Evolutionary conservation across 2,113 vertebrate species (phyloP), one percentile per base, ranked within the genome.

Genomic region (Junco hyemalis): DNA sequence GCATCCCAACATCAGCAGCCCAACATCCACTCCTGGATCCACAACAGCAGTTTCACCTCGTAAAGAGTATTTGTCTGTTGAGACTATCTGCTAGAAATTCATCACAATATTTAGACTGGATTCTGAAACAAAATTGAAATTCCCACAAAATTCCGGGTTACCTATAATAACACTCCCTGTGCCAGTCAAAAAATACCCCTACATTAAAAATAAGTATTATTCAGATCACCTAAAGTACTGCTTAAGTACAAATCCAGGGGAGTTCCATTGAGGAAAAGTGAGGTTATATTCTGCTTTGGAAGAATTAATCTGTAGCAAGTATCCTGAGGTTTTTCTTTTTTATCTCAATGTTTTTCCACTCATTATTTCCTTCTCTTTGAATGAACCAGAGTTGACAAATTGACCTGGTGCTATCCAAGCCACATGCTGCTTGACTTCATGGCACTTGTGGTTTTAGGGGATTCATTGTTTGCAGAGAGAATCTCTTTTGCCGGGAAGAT

Each of bases 371-470:
- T 91, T 71, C 68, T 73, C 93, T 92, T 92, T 95, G 93, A 96
- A 96, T 86, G 94, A 96, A 95, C 79, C 64, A 12, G 48, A 96
- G 81, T 56, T 94, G 96, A 97, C 95, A 97, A 97, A 97, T 97
- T 97, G 85, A 72, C 47, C 69, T 90, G 60, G 72, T 94, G 72
- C 5, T 68, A 13, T 94, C 93, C 96, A 96, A 96, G 94, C 96
- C 95, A 97, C 96, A 95, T 48, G 72, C 68, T 86, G 90, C 85
- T 94, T 97, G 88, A 94, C 90, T 97, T 88, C 94, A 92, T 64
- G 95, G 94, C 94, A 95, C 60, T 96, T 95, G 95, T 95, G 96
- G 94, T 93, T 97, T 95, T 44, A 59, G 90, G 68, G 88, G 95
- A 94, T 94, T 95, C 96, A 53, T 93, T 96, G 94, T 96, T 96